These are phyloP conservation scores for Podocnemis expansa DNA, from an alignment of 2,113 vertebrate genomes.

Conservation along the genomic window DNA sequence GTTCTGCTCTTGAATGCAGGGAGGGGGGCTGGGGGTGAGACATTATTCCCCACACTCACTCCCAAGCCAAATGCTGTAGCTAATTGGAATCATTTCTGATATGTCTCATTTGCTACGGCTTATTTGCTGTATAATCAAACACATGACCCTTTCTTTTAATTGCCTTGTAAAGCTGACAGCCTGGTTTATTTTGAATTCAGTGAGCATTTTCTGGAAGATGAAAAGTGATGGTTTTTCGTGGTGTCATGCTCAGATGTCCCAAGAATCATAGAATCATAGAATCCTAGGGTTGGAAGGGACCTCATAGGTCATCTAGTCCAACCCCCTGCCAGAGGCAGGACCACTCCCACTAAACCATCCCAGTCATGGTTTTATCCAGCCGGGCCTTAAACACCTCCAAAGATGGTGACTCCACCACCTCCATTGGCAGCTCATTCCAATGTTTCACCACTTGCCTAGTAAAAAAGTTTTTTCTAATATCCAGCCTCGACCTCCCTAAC, in stretches of 20 bases:
- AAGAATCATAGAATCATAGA: too few species aligned
- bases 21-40: neutral
- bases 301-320: too few species aligned
- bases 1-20: neutral
- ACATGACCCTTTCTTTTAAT: constrained; percentile 10
- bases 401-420: too few species aligned
- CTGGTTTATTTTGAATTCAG: constrained; percentile 15
- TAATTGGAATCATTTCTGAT: constrained; percentile 25
- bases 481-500: too few species aligned
- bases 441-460: too few species aligned
- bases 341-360: too few species aligned
- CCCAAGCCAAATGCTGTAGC: neutral
- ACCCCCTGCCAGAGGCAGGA: too few species aligned
- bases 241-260: neutral
- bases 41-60: neutral
- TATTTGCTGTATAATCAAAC: constrained; percentile 44
- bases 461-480: too few species aligned
- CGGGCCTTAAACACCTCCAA: too few species aligned
- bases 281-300: too few species aligned
- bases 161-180: constrained; percentile 9
- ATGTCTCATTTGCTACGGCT: neutral
- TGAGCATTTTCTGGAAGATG: rapidly evolving
- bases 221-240: rapidly evolving
- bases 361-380: too few species aligned
- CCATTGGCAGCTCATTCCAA: too few species aligned